Evolutionary conservation across 2,113 vertebrate species (phyloP).

Genomic region (Apaloderma vittatum): DNA sequence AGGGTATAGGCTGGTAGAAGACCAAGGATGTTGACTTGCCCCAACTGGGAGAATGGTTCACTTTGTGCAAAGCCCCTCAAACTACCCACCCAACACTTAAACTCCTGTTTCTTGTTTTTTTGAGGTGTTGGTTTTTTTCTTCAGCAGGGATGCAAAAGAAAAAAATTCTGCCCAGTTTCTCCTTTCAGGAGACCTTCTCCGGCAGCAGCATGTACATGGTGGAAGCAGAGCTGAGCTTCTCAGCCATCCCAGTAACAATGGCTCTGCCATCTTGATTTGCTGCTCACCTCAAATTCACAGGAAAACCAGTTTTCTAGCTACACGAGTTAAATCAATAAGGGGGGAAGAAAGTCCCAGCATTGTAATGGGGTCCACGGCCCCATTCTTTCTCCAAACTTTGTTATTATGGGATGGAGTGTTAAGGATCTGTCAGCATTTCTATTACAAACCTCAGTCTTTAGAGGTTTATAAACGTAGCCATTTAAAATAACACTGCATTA

Average conservation of each 20-base stretch:
- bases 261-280: background rate
- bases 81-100: accelerated
- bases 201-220: background rate
- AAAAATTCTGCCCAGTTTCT: background rate
- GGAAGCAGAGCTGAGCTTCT: background rate
- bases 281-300: background rate
- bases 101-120: background rate
- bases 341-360: background rate
- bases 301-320: background rate
- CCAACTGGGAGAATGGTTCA: background rate
- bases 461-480: constrained; percentile 74
- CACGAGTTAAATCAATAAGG: background rate
- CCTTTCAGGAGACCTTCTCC: background rate
- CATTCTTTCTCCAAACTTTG: constrained; percentile 29
- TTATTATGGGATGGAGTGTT: constrained; percentile 74
- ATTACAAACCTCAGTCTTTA: constrained; percentile 70
- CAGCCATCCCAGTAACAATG: background rate
- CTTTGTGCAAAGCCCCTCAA: background rate
- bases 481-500: constrained; percentile 76
- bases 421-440: constrained; percentile 78
- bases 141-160: background rate
- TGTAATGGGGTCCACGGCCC: background rate
- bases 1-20: background rate
- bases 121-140: background rate
- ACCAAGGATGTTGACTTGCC: background rate